Base-by-base conservation (phyloP, 1,140 invertebrate genomes). In the Potamilus streckersoni region DNA sequence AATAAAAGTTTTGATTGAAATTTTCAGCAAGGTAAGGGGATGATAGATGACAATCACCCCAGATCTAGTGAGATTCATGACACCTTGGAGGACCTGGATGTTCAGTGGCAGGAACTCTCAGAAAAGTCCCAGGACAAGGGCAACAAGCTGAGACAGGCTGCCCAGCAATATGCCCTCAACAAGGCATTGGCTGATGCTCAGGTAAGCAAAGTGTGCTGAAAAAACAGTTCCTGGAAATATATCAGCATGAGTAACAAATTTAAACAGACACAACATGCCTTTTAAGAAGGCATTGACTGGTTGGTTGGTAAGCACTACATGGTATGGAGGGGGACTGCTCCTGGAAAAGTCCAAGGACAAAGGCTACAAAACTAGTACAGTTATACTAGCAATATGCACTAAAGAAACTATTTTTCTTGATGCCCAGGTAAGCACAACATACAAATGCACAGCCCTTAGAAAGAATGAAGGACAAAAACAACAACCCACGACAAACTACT, bases 11-110 rank as follows among this genome's bases (percentile, higher is more conserved):
- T 55, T 79, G 38, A 64, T 65, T 38, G 38, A 38, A 62, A 61
- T 75, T 85, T 82, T 17, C 96, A 98, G 90, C 97, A 95, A 64
- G 98, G 98, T 27, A 94, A 94, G 78, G 96, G 97, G 87, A 98
- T 99, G 96, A 98, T 99, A 82, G 94, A 94, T 65, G 94, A 97
- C 77, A 93, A 94, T 80, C 98, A 99, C 89, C 99, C 97, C 91
- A 95, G 95, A 6, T 95, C 96, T 19, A 96, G 98, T 83, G 94
- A 95, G 17, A 99, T 99, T 86, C 92, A 93, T 86, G 81, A 93
- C 38, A 99, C 99, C 88, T 93, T 96, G 64, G 93, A 94, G 0
- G 97, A 99, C 91, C 97, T 99, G 82, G 93, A 95, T 64, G 92
- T 93, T 61, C 96, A 96, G 61, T 99, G 98, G 98, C 94, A 96